A percentile compares a stretch with the other conserved stretches of the same genome.
Evolutionary conservation across 2,797 vertebrate genomes (phyloP).

Genomic region (Halcyon badia): DNA sequence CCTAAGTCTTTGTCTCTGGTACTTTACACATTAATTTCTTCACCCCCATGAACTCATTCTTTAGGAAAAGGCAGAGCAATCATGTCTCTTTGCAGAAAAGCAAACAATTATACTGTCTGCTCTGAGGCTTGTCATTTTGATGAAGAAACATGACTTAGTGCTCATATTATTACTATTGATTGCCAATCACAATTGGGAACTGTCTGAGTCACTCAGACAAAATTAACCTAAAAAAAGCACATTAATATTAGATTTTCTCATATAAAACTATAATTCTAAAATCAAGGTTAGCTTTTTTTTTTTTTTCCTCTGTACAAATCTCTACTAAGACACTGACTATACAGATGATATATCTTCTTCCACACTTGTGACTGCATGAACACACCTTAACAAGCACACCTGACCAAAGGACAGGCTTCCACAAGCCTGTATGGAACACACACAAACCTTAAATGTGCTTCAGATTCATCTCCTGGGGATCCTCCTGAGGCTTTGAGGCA

Average conservation of each 20-base stretch:
- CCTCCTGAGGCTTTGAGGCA: background rate
- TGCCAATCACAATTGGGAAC: conserved; percentile 53
- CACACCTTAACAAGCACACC: background rate
- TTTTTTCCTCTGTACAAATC: background rate
- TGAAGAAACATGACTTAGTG: conserved; percentile 65
- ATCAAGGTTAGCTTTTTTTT: background rate
- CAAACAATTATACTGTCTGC: conserved; percentile 64
- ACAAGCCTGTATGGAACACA: background rate
- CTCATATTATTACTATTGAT: conserved; percentile 58
- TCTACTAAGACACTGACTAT: background rate
- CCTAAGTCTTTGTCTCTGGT: background rate
- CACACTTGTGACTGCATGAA: background rate
- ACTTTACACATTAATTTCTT: background rate
- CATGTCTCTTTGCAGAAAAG: conserved; percentile 45
- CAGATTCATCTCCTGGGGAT: background rate
- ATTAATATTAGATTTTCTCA: conserved; percentile 39
- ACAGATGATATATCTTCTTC: background rate
- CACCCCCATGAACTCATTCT: background rate
- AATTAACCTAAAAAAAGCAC: conserved; percentile 59
- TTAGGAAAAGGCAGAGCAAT: background rate
- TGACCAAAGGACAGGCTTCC: background rate
- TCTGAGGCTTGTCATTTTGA: conserved; percentile 37
- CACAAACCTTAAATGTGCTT: background rate
- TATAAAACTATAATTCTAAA: background rate
- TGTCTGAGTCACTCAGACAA: conserved; percentile 58